Percentiles rank a stretch among this genome's conserved stretches.
These are phyloP conservation scores for Heterochromis multidens DNA, from an alignment of 2,113 vertebrate genomes.

Conservation along the genomic window DNA sequence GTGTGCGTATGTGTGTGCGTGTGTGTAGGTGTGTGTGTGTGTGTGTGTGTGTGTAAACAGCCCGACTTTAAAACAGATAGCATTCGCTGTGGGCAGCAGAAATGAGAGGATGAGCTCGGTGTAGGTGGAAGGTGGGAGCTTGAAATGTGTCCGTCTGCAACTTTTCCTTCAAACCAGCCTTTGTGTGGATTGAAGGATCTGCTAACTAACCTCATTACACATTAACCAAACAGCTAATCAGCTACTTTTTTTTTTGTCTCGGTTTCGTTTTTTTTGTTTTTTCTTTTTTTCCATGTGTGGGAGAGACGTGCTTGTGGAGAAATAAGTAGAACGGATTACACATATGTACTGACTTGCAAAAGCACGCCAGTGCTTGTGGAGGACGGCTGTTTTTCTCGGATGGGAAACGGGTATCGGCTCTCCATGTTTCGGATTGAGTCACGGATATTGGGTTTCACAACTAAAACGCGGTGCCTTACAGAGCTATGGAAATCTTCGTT, in stretches of 20 bases:
- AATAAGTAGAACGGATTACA: constrained; percentile 30
- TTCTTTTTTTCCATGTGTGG: not conserved
- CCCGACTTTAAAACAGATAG: constrained; percentile 78
- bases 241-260: constrained; percentile 2
- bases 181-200: constrained; percentile 32
- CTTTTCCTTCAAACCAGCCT: constrained; percentile 57
- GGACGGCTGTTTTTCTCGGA: constrained; percentile 25
- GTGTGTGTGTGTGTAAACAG: constrained; percentile 67
- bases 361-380: constrained; percentile 21
- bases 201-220: constrained; percentile 42
- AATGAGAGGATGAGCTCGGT: constrained; percentile 73
- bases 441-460: constrained; percentile 59
- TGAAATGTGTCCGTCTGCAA: constrained; percentile 88
- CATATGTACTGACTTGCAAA: constrained; percentile 30
- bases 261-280: too few relatives aligned
- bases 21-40: constrained; percentile 1
- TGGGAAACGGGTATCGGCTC: constrained; percentile 31
- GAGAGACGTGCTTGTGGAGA: not conserved
- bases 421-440: constrained; percentile 47
- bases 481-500: constrained; percentile 37
- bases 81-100: constrained; percentile 69
- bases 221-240: constrained; percentile 62
- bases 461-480: constrained; percentile 18
- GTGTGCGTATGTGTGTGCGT: too few relatives aligned
- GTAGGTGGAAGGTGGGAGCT: constrained; percentile 82